Evolutionary conservation across 2,113 vertebrate species (phyloP), one percentile per base, ranked within the genome.

Genomic region (Stegostoma tigrinum): DNA sequence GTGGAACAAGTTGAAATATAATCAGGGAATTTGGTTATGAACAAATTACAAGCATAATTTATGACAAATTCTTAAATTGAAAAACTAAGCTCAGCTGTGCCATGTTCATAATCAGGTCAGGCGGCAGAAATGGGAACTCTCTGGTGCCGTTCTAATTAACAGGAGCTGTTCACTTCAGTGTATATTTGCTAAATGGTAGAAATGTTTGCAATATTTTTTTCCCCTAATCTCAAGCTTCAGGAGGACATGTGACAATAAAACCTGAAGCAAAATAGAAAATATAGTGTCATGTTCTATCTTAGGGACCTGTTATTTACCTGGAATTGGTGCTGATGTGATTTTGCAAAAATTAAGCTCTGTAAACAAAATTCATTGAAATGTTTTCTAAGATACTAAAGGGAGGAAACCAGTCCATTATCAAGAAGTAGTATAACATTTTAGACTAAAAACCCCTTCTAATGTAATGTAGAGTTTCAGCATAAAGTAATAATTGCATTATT

Each of bases 1-100:
- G 94, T 19, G 52, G 14, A 38, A 90, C 87, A 52, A 90, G 7
- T 95, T 52, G 42, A 95, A 95, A 95, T 75, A 48, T 72, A 72
- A 70, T 95, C 68, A 72, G 42, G 24, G 68, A 95, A 64, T 95
- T 72, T 45, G 52, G 45, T 95, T 72, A 70, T 72, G 68, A 23
- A 42, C 38, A 72, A 72, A 30, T 95, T 72, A 95, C 94, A 72
- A 52, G 94, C 68, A 75, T 72, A 66, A 93, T n/a, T 38, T 95
- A 48, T 72, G 45, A 75, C 94, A 95, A 95, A 48, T 70, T 19
- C 42, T 52, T 95, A 48, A 72, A 95, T 45, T 66, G n/a, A 48
- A 52, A 72, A 75, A 52, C 24, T 95, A 48, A 24, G 45, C 68
- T 95, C 67, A 70, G 67, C 68, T 48, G 38, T 30, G 94, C 48